Evolutionary conservation across 2,888 invertebrate genomes (phyloP).

Genomic region (Clistopyga incitator): DNA sequence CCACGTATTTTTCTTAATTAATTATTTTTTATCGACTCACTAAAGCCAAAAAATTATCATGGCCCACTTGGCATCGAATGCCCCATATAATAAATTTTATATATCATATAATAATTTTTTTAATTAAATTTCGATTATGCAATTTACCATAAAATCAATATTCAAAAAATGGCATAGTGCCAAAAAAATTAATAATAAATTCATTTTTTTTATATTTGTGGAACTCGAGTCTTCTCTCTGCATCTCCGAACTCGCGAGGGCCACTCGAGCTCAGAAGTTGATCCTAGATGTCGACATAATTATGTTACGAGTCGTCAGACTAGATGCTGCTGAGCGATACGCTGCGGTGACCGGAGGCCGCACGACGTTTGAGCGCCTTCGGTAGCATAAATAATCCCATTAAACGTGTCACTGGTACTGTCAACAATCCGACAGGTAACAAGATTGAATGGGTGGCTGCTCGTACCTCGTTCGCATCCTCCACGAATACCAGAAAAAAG

Average conservation of each 20-base stretch:
- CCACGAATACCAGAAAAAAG: neutral
- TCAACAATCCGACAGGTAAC: conserved; percentile 81
- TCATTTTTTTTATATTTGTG: too few species aligned
- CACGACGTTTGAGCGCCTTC: conserved; percentile 72
- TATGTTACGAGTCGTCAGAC: conserved; percentile 78
- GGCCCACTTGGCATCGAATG: too few species aligned
- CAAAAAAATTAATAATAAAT: too few species aligned
- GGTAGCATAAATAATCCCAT: conserved; percentile 82
- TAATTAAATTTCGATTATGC: too few species aligned
- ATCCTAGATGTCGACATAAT: conserved; percentile 77
- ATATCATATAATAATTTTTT: too few species aligned
- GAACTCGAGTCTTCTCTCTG: neutral
- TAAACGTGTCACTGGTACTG: conserved; percentile 80
- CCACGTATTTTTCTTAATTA: too few species aligned
- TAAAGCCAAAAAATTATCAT: too few species aligned
- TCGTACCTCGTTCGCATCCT: conserved; percentile 18
- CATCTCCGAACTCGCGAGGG: neutral
- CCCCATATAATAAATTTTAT: too few species aligned
- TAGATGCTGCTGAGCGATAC: conserved; percentile 43
- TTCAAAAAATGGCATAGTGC: too few species aligned
- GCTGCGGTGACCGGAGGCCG: conserved; percentile 64
- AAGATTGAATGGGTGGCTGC: conserved; percentile 64
- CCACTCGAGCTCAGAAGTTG: conserved; percentile 9
- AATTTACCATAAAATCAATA: too few species aligned
- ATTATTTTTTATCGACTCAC: too few species aligned